Evolutionary conservation across 1,140 invertebrate genomes (phyloP), one percentile per base, ranked within the genome.

Genomic region (Palaemon carinicauda): DNA sequence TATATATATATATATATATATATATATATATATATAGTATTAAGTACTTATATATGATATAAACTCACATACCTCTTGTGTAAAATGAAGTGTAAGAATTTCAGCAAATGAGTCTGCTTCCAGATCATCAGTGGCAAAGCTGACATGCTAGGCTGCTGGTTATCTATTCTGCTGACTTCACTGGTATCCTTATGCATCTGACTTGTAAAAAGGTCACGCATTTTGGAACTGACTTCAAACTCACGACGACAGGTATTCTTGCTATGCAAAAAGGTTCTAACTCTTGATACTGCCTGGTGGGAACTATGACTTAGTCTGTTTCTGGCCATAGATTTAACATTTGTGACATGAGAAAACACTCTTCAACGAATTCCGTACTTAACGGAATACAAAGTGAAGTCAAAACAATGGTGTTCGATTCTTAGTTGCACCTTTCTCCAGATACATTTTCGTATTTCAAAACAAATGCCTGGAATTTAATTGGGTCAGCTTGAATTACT

Each of bases 371-470:
- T 4, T 3, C 17, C 21, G 54, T 60, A 60, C 54, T 60, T 19
- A 60, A 24, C 2, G 54, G 54, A 60, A 60, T 60, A 60, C 54
- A 60, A 24, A 4, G 21, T 60, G 31, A 78, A 51, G 53, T 79
- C 77, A 52, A 51, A n/a, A 51, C 50, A 79, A 79, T 79, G 53
- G 31, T 27, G 7, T 50, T 51, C n/a, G 53, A 51, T 27, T 79
- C 77, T 79, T 53, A 1, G 77, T 79, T 53, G 31, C 75, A 78
- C 15, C 50, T 78, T 78, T 78, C 75, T 27, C 29, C 75, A 50
- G 41, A 5, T 78, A n/a, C 50, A 78, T 78, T 78, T 41, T 78
- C 75, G 50, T 78, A 27, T 50, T 78, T 17, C n/a, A n/a, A n/a
- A n/a, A n/a, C n/a, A n/a, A n/a, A n/a, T n/a, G n/a, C n/a, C n/a